Base-by-base conservation (phyloP, 2,797 vertebrate genomes). In the Halcyon chelicuti region DNA sequence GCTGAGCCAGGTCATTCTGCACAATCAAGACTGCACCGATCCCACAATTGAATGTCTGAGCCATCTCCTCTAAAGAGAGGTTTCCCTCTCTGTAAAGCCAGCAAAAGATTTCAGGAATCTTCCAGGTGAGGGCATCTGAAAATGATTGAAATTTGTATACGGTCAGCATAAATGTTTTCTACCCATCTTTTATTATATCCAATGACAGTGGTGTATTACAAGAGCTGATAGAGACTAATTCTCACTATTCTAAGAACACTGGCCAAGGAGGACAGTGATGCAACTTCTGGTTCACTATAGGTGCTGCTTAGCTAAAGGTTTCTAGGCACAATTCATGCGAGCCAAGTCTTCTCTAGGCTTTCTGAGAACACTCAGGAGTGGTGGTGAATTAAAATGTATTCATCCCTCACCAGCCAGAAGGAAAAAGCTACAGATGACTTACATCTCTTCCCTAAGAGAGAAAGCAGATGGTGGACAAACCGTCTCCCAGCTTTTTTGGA, bases 121-220 rank as follows among this genome's bases (percentile, higher is more conserved):
- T 98, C 99, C 99, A 99, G 4, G 93, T 98, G 29, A 98, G 97
- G 11, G 99, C 99, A 31, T 99, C 99, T 99, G 96, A 54, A 96
- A 90, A 88, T 2, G 6, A 66, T 58, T 31, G 58, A 51, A 44
- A 93, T 74, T 52, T 13, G 23, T 33, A 25, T 33, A 61, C 26
- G 20, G 12, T 81, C 71, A 94, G 58, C 62, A 86, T 16, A 72
- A 74, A 33, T 16, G 20, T 54, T 81, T 68, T 31, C 37, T 84
- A 29, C 18, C 14, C 19, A 8, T 23, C 46, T 35, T 54, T 80
- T 39, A 33, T 61, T 39, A 31, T 7, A 63, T 20, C 71, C 18
- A 68, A 4, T 23, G 63, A 33, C 49, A 55, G n/a, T 12, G 44
- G 18, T 29, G 17, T 68, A 37, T 40, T 58, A 52, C 22, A 57